Percentiles rank a stretch among this genome's conserved stretches.
Evolutionary conservation across 2,113 vertebrate species (phyloP).

Genomic region (Antigone vipio): DNA sequence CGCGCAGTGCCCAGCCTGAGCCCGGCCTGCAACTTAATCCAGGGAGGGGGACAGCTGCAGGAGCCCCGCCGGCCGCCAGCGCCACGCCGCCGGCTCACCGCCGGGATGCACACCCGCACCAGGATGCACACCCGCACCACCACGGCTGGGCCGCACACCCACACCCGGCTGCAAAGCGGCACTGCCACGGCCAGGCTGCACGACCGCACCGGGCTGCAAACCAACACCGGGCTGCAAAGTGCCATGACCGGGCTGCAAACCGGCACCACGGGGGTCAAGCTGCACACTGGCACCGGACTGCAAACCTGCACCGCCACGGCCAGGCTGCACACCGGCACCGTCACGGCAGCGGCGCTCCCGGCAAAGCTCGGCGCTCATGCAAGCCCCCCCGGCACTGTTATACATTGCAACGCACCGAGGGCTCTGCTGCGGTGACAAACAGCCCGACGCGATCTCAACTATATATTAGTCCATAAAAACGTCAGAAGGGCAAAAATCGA

Average conservation of each 20-base stretch:
- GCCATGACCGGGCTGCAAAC: not conserved
- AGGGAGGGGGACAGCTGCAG: slow-evolving; percentile 28
- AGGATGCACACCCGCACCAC: too few species aligned
- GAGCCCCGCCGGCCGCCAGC: not conserved
- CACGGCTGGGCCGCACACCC: not conserved
- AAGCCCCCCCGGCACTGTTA: not conserved
- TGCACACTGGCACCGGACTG: too few species aligned
- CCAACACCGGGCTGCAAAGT: not conserved
- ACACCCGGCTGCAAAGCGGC: not conserved
- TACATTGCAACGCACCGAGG: not conserved
- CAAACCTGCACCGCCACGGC: rapidly evolving
- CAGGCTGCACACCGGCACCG: not conserved
- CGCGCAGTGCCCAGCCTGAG: not conserved
- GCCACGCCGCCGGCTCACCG: not conserved
- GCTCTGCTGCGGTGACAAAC: slow-evolving; percentile 2
- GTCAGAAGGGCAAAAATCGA: not conserved
- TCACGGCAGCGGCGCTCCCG: rapidly evolving
- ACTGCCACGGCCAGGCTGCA: not conserved
- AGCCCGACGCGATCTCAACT: not conserved
- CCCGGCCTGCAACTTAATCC: not conserved
- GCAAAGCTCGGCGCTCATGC: not conserved
- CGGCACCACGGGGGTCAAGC: not conserved
- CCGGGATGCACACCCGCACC: too few species aligned
- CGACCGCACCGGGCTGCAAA: not conserved
- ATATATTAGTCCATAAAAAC: slow-evolving; percentile 50